These are phyloP conservation scores for Eonycteris spelaea DNA, from an alignment of 2,113 vertebrate genomes.

Conservation along the genomic window DNA sequence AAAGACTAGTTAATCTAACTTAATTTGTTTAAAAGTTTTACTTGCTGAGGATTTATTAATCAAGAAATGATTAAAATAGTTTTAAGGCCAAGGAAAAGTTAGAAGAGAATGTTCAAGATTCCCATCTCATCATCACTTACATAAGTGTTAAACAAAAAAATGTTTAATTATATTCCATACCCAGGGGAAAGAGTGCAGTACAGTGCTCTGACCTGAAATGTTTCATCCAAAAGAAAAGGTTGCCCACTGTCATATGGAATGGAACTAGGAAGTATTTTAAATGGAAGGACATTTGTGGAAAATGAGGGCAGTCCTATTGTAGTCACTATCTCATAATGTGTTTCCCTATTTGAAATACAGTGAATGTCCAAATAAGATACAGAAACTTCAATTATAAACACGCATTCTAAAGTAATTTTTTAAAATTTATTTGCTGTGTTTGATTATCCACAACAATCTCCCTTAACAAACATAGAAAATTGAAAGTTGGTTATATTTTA, in stretches of 20 bases:
- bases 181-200: neutral
- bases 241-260: neutral
- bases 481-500: conserved; percentile 19
- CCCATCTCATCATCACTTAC: neutral
- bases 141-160: conserved; percentile 8
- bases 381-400: neutral
- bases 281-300: neutral
- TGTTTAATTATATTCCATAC: neutral
- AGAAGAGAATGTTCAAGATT: neutral
- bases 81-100: neutral
- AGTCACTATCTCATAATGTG: neutral
- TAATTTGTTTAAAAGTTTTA: conserved; percentile 29
- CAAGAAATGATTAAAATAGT: neutral
- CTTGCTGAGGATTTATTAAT: conserved; percentile 3
- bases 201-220: neutral
- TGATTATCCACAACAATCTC: neutral
- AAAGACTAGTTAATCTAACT: neutral
- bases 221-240: neutral
- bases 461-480: conserved; percentile 32
- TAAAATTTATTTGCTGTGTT: neutral
- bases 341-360: neutral
- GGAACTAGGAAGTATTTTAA: neutral
- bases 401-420: neutral
- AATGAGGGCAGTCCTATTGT: neutral
- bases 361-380: neutral